Evolutionary conservation across 2,888 invertebrate genomes (phyloP), one percentile per base, ranked within the genome.

Genomic region (Hedychridium roseum): DNA sequence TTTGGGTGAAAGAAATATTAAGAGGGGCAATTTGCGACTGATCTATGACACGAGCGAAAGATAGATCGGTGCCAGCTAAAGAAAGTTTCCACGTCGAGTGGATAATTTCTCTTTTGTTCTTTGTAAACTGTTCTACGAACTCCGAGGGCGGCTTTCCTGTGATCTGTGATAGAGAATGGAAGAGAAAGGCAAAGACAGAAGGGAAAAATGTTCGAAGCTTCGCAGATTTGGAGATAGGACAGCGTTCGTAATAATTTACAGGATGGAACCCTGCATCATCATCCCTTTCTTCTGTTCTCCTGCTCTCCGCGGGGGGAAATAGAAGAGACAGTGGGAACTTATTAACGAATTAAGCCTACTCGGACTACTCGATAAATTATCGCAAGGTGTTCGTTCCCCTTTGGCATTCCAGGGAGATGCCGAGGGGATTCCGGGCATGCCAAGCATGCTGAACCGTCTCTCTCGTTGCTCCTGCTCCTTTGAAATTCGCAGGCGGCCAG

Each of bases 351-450:
- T 66, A 66, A 61, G 57, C 60, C 61, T 58, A 53, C 47, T 41
- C 50, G 48, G 64, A 60, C 57, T 55, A 55, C 50, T 57, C 62
- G 64, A 68, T 69, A 70, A 69, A 70, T 68, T 67, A 71, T 62
- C 57, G 57, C 66, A 62, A 58, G 58, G 54, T 57, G 57, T 58
- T 55, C 48, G 51, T 60, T 39, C 58, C 43, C 54, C 54, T 57
- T 57, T 57, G 21, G 58, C 57, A 57, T 64, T 54, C 61, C 56
- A 36, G 30, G 37, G 43, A 44, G 57, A 68, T 67, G 62, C 66
- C 60, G 47, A 46, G 40, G 40, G 48, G 57, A 65, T 63, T 64
- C 58, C 46, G 18, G n/a, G 31, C 50, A 49, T 50, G 37, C 50
- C 42, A 34, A 20, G 20, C 50, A 55, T 40, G 44, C 39, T 41